Evolutionary conservation across 2,113 vertebrate species (phyloP).

Genomic region (Callocephalon fimbriatum): DNA sequence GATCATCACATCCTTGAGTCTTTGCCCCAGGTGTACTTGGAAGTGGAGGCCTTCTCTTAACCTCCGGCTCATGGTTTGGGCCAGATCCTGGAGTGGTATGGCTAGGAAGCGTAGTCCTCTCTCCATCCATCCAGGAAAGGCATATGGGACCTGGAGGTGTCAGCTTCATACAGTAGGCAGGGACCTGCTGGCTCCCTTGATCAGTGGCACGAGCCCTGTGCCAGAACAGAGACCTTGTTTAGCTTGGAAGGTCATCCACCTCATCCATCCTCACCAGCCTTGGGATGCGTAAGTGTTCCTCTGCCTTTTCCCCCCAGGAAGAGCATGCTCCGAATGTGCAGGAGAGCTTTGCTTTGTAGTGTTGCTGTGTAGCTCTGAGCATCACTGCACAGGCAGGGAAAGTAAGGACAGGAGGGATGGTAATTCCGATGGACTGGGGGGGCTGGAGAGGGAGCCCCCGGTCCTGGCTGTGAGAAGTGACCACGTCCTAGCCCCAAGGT

Average conservation of each 20-base stretch:
- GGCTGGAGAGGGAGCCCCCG: not conserved
- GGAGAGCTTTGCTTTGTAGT: not conserved
- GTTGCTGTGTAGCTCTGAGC: not conserved
- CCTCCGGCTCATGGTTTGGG: not conserved
- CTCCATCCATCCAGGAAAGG: not conserved
- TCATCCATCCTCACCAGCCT: not conserved
- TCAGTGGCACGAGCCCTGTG: accelerated
- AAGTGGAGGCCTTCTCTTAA: not conserved
- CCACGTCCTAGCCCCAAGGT: not conserved
- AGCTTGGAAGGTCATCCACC: not conserved
- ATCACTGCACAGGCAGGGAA: accelerated
- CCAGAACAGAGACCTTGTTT: not conserved
- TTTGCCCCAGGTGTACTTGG: not conserved
- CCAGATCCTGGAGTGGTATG: not conserved
- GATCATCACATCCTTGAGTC: not conserved
- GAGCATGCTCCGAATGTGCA: accelerated
- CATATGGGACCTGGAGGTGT: not conserved
- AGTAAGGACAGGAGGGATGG: not conserved
- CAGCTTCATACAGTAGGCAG: not conserved
- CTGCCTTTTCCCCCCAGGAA: not conserved
- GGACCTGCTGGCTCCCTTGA: not conserved
- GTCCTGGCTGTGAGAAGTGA: not conserved
- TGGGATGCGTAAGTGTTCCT: not conserved
- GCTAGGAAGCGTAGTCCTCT: not conserved
- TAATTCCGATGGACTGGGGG: accelerated